These are phyloP conservation scores for Caenorhabditis imperialis DNA, from an alignment of 2,888 invertebrate genomes.

Conservation along the genomic window DNA sequence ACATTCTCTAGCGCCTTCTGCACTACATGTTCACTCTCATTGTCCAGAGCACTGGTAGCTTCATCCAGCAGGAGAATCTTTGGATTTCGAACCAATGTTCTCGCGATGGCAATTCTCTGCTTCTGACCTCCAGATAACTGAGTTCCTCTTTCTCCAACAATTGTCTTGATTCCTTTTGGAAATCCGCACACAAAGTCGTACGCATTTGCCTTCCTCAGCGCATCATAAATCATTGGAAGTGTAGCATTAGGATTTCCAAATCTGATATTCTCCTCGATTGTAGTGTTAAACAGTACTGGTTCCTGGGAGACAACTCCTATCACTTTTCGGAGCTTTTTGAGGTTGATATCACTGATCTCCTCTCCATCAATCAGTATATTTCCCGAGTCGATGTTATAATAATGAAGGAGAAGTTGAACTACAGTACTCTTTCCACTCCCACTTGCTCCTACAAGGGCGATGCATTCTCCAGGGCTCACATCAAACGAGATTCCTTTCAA, in stretches of 20 bases:
- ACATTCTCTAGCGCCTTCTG: conserved; percentile 81
- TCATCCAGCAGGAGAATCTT: conserved; percentile 57
- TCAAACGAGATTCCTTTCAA: conserved; percentile 65
- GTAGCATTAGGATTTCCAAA: conserved; percentile 73
- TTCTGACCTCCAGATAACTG: conserved; percentile 79
- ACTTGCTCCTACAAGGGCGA: conserved; percentile 68
- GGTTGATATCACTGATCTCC: conserved; percentile 79
- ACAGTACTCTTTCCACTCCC: conserved; percentile 71
- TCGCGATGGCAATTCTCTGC: conserved; percentile 65
- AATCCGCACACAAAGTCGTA: conserved; percentile 79
- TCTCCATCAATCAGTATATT: conserved; percentile 79
- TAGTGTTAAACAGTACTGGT: conserved; percentile 83
- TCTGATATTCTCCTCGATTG: conserved; percentile 80
- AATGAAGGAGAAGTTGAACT: conserved; percentile 63
- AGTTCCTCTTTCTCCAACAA: conserved; percentile 79
- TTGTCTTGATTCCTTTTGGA: conserved; percentile 79
- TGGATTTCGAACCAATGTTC: conserved; percentile 56
- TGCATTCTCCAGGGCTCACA: conserved; percentile 63
- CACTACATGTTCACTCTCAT: conserved; percentile 66
- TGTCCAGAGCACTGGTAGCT: conserved; percentile 65
- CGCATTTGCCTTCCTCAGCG: conserved; percentile 79
- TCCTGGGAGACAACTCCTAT: conserved; percentile 79
- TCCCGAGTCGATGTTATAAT: conserved; percentile 61
- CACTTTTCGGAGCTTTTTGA: conserved; percentile 79
- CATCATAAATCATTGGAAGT: conserved; percentile 58